Conservation (phyloP, 2,888 invertebrate genomes). For the Orthonychiurus folsomi region DNA sequence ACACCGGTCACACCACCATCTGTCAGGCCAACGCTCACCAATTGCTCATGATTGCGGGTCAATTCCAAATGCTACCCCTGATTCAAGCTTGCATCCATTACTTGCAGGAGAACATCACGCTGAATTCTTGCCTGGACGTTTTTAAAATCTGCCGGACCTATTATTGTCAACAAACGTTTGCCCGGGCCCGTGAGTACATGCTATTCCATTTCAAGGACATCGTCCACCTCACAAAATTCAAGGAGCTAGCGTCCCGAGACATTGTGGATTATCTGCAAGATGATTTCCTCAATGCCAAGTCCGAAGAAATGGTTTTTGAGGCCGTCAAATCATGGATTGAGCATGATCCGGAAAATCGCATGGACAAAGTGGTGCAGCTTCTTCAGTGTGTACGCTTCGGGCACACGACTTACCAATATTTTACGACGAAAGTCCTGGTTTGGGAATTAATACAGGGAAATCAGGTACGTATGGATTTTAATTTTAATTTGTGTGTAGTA, state of each 20-base stretch:
- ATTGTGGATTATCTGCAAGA: constrained; percentile 57
- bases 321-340: constrained; percentile 64
- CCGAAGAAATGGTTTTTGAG: constrained; percentile 65
- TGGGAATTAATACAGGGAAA: constrained; percentile 30
- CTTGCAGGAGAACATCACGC: neutral
- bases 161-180: constrained; percentile 59
- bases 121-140: neutral
- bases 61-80: neutral
- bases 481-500: neutral
- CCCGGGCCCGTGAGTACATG: constrained; percentile 40
- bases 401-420: constrained; percentile 54
- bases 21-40: neutral
- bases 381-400: constrained; percentile 60
- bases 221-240: constrained; percentile 56
- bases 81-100: neutral
- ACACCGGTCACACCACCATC: neutral
- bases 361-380: constrained; percentile 52
- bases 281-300: constrained; percentile 62
- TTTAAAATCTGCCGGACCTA: constrained; percentile 39
- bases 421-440: constrained; percentile 45
- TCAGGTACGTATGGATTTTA: constrained; percentile 21
- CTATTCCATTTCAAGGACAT: constrained; percentile 54
- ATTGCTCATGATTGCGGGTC: neutral
- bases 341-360: constrained; percentile 51
- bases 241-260: constrained; percentile 54